A percentile compares a stretch with the other conserved stretches of the same genome.
phyloP scores from a whole-genome alignment of 2,888 invertebrate species.

The Hoplodrina ambigua region DNA sequence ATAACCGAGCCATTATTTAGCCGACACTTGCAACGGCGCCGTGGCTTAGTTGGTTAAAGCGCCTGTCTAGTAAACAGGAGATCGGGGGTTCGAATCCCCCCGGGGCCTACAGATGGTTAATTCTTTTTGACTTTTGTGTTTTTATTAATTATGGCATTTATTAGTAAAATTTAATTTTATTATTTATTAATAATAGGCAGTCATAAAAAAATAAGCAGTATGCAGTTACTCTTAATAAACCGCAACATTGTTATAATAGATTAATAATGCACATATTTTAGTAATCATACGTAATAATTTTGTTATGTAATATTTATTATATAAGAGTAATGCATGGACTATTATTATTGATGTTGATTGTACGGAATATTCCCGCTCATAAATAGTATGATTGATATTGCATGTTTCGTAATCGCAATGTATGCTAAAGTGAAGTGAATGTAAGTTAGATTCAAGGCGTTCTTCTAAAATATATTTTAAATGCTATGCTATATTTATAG shows the following conservation, averaged over 20 bases:
- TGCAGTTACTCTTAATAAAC: too few species aligned
- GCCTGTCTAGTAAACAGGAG: conserved; percentile 91
- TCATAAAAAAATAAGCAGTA: background rate
- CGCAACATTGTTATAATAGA: too few species aligned
- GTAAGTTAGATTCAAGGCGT: conserved; percentile 43
- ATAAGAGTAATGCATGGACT: conserved; percentile 9
- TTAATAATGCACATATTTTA: too few species aligned
- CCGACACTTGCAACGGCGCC: conserved; percentile 75
- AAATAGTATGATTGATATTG: conserved; percentile 26
- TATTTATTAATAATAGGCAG: background rate
- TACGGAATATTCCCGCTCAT: conserved; percentile 28
- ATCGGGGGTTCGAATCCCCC: conserved; percentile 91
- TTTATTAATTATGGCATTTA: conserved; percentile 22
- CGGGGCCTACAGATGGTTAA: conserved; percentile 81
- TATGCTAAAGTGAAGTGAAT: conserved; percentile 34
- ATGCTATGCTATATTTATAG: conserved; percentile 15
- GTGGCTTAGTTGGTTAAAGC: conserved; percentile 91
- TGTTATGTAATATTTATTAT: background rate
- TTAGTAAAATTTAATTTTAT: too few species aligned
- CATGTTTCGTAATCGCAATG: conserved; percentile 31
- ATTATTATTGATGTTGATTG: conserved; percentile 17
- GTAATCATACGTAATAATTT: too few species aligned
- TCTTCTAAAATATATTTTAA: conserved; percentile 29
- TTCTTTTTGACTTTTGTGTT: conserved; percentile 38
- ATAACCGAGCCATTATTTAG: conserved; percentile 70